Base-by-base conservation (phyloP, 2,797 vertebrate species). In the Knipowitschia caucasica region DNA sequence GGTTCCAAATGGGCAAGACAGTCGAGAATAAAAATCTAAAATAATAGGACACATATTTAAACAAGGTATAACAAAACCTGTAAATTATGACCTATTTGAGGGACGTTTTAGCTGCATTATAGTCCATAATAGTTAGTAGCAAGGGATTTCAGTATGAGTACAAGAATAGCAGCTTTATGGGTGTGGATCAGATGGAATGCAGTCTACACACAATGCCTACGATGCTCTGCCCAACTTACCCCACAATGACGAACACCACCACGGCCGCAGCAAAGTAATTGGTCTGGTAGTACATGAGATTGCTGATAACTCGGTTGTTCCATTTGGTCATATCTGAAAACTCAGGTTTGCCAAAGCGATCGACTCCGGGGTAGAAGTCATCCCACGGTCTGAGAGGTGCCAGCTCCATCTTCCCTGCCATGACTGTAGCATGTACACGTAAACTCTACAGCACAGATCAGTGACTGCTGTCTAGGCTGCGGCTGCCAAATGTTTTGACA, bases 261-360 rank as follows among this genome's bases (percentile, higher is more conserved):
- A 93, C 64, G 2, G 83, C 91, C 74, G 86, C 82, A 23, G 86
- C 88, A 60, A 98, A 90, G 60, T 99, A 98, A 77, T 98, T 98
- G 29, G 93, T 98, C 89, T 98, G 95, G 79, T 95, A 98, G 70
- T 96, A 98, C 36, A 98, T 85, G 63, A 98, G 72, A 69, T 98
- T 99, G 79, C 89, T 96, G 80, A 98, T 93, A 20, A 98, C 92
- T 25, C 94, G 80, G 84, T 94, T 95, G 89, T 98, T 98, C 96
- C 96, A 98, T 77, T 92, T 96, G 0, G 90, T 80, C 45, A 96
- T 81, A 76, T 98, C 94, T 24, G 86, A 77, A 43, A 94, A 80
- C 43, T 98, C 95, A 0, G 95, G 96, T 57, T 92, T 88, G 8
- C 88, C 76, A 23, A 96, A 98, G 2, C 93, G 92, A 11, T 96